These are phyloP conservation scores for Acanthisitta chloris DNA, from an alignment of 2,113 vertebrate genomes.

Conservation along the genomic window DNA sequence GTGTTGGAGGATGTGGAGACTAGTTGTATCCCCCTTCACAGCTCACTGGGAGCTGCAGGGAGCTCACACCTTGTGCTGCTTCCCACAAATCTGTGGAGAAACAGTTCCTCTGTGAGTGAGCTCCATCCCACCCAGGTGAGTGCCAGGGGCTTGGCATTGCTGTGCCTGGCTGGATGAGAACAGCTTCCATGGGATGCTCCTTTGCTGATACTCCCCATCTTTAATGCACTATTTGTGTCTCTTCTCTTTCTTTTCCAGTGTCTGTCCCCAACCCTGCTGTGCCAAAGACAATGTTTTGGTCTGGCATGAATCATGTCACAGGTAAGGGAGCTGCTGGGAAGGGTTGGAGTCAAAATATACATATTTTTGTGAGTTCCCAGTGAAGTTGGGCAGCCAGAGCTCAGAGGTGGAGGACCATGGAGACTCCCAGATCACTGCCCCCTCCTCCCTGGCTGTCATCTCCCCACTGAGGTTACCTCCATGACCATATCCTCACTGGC, in stretches of 20 bases:
- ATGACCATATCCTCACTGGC: too few relatives aligned
- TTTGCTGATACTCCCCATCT: not conserved
- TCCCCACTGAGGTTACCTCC: not conserved
- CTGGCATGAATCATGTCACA: accelerated
- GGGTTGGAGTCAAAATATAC: not conserved
- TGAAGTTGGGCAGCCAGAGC: not conserved
- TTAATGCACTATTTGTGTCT: accelerated
- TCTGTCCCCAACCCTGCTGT: not conserved
- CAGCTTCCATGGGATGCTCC: not conserved
- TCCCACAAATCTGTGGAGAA: not conserved
- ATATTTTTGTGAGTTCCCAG: not conserved
- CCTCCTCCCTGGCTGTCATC: accelerated
- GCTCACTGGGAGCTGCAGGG: not conserved
- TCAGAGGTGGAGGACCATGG: not conserved
- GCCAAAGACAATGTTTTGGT: not conserved
- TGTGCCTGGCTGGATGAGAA: not conserved
- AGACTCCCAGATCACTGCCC: not conserved
- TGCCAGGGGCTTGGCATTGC: not conserved
- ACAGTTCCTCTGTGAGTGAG: not conserved
- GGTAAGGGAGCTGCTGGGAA: not conserved
- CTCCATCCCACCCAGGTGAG: not conserved
- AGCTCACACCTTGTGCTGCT: not conserved
- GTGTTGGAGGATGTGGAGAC: not conserved
- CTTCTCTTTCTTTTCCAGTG: not conserved
- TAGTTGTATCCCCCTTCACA: not conserved